Evolutionary conservation across 2,113 vertebrate species (phyloP).

Genomic region (Dasypus novemcinctus): DNA sequence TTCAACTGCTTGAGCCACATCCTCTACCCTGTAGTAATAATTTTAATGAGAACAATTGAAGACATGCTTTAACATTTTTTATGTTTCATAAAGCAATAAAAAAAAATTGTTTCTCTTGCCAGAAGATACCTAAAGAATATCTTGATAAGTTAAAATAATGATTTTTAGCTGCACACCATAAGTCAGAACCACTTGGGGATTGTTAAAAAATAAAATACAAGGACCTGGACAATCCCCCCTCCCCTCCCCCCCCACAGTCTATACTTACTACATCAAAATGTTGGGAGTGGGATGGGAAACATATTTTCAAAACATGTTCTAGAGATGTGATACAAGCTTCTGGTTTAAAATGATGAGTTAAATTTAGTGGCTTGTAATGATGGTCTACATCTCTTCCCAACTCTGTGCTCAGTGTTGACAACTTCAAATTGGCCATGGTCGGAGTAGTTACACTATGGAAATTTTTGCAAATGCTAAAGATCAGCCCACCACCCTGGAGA

Average conservation of each 20-base stretch:
- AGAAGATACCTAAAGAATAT: neutral
- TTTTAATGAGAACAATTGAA: neutral
- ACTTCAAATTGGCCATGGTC: neutral
- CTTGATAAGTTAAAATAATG: neutral
- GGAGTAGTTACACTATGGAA: neutral
- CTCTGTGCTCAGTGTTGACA: neutral
- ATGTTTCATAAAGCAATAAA: neutral
- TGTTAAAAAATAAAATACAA: neutral
- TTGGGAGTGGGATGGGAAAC: neutral
- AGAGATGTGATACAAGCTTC: slow-evolving; percentile 6
- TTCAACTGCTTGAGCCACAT: too few species aligned
- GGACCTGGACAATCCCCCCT: too few species aligned
- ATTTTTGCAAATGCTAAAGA: neutral
- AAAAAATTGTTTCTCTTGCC: neutral
- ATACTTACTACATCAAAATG: neutral
- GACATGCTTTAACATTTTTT: neutral
- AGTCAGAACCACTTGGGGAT: neutral
- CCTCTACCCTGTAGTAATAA: neutral
- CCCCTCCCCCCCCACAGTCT: neutral
- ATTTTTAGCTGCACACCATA: neutral
- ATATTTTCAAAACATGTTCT: slow-evolving; percentile 8
- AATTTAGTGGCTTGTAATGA: neutral
- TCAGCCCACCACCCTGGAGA: neutral
- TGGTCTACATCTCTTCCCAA: neutral
- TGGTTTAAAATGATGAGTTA: slow-evolving; percentile 4